Conservation (phyloP, 35 echinoderm and acorn worm species). For the Lytechinus pictus region DNA sequence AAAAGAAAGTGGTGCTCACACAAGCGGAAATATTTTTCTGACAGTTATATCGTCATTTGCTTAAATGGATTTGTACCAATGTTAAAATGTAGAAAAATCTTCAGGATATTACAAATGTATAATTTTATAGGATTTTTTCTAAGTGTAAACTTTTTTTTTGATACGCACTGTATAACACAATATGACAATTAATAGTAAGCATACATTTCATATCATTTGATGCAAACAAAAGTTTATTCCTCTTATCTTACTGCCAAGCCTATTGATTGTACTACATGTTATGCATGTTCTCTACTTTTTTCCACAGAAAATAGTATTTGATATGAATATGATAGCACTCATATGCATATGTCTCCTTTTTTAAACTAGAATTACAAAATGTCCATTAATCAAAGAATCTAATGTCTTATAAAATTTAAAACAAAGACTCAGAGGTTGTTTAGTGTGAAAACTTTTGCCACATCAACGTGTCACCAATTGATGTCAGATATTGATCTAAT, state of each 20-base stretch:
- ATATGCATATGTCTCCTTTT: background rate
- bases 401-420: background rate
- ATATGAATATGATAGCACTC: background rate
- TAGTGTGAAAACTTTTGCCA: background rate
- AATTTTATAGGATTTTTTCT: no score
- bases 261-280: background rate
- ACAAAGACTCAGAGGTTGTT: no score
- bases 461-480: background rate
- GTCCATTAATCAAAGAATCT: background rate
- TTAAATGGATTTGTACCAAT: no score
- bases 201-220: background rate
- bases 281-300: background rate
- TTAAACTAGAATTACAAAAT: background rate
- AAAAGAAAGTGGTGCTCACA: no score
- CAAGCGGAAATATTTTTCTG: no score
- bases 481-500: no score
- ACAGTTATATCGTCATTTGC: no score
- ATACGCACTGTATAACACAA: background rate
- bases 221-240: conserved; percentile 4
- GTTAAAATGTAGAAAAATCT: no score
- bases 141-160: no score
- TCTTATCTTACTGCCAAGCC: background rate
- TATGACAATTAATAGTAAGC: background rate
- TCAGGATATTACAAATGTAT: no score
- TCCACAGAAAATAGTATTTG: background rate